phyloP scores from a whole-genome alignment of 2,797 vertebrate genomes.

The Emydoidea blandingii region DNA sequence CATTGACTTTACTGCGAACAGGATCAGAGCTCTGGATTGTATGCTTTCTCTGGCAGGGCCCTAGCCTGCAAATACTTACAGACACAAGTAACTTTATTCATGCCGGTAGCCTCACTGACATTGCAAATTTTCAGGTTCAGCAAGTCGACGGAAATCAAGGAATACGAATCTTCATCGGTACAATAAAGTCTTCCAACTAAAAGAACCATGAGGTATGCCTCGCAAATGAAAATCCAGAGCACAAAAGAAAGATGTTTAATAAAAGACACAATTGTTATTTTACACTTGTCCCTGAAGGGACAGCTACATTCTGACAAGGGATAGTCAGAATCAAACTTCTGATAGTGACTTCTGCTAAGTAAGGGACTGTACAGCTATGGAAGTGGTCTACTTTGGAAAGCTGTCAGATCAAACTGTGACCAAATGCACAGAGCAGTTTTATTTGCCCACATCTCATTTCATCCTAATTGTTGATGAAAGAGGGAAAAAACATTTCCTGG shows the following conservation, averaged over 20 bases:
- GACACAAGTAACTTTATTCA: fast-evolving
- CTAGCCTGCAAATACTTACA: not conserved
- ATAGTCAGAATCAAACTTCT: fast-evolving
- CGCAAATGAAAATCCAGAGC: not conserved
- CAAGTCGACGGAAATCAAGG: fast-evolving
- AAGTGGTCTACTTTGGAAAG: not conserved
- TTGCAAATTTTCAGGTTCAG: not conserved
- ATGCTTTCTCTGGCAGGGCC: not conserved
- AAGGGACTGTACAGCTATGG: not conserved
- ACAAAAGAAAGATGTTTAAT: not conserved
- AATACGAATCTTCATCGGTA: not conserved
- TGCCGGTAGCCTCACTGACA: not conserved
- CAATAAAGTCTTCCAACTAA: not conserved
- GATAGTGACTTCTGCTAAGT: fast-evolving
- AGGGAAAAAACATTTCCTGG: not conserved
- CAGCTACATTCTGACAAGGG: fast-evolving
- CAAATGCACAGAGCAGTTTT: not conserved
- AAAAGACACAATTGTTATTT: not conserved
- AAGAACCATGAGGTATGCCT: fast-evolving
- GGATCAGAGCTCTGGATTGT: not conserved
- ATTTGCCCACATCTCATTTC: fast-evolving
- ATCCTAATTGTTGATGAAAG: not conserved
- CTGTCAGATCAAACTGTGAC: not conserved
- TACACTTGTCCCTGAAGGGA: not conserved
- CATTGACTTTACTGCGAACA: not conserved